Base-by-base conservation (phyloP, 2,797 vertebrate genomes). In the Enteromius radiatus region DNA sequence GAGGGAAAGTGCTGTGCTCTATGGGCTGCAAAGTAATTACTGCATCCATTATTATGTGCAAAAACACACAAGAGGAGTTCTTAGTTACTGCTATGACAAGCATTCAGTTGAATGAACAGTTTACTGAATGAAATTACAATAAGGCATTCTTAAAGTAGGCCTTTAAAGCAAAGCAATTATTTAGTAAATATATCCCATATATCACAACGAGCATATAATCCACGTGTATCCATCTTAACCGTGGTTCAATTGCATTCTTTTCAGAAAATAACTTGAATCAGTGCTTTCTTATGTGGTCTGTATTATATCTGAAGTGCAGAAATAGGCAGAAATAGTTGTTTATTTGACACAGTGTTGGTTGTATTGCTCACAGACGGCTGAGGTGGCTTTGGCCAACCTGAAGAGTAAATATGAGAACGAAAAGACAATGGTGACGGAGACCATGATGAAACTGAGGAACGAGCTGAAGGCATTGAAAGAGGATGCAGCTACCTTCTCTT, bases 331-430 rank as follows among this genome's bases (percentile, higher is more conserved):
- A 54, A 45, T 41, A 5, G 76, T 28, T 63, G 45, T 78, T 84
- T 52, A 36, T 61, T 64, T 47, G 45, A 45, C 38, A 31, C 28
- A 28, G 4, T 76, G 17, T 41, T 63, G 63, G 31, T 63, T 73
- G 17, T 65, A 26, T 15, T 82, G 80, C 61, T 79, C 3, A 81
- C 82, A 99, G 98, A 97, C 97, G 7, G 98, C 98, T 77, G 98
- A 99, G 91, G 96, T 95, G 79, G 97, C 97, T 6, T 90, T 99
- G 84, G 92, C 96, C 65, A 99, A 98, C 92, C 92, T 99, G 92
- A 99, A 99, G 94, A 97, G 98, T 89, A 99, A 97, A 88, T 99
- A 99, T 0, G 97, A 99, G 89, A 96, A 96, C 0, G 98, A 99
- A 91, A 99, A 99, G 88, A 91, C 93, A 3, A 97, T 99, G 96